These are phyloP conservation scores for Amblyopsis rosae DNA, from an alignment of 2,113 vertebrate species.

Conservation along the genomic window DNA sequence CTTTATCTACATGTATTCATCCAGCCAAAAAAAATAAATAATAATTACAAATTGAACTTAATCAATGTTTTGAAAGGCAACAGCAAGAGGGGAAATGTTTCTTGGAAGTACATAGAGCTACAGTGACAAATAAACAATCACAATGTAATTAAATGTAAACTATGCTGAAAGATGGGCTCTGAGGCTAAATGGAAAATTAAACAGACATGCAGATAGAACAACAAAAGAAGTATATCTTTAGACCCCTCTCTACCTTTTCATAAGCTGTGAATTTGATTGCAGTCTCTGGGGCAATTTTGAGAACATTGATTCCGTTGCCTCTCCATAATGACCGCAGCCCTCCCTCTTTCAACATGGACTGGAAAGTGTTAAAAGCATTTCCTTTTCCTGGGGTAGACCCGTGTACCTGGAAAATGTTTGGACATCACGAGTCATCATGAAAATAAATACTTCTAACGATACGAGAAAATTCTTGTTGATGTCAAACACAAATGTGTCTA, in stretches of 20 bases:
- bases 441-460: background rate
- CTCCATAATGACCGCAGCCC: constrained; percentile 82
- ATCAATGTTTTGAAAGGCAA: background rate
- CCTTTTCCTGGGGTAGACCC: constrained; percentile 71
- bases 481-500: background rate
- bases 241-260: constrained; percentile 74
- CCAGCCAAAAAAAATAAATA: background rate
- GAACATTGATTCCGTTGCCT: constrained; percentile 85
- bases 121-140: background rate
- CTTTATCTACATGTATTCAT: constrained; percentile 79
- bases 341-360: constrained; percentile 81
- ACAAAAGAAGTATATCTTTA: too few species aligned
- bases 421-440: background rate
- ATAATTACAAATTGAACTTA: background rate
- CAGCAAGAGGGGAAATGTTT: background rate
- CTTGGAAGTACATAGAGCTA: too few species aligned
- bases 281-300: constrained; percentile 87
- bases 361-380: constrained; percentile 70
- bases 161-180: background rate
- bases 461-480: background rate
- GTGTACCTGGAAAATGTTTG: constrained; percentile 75
- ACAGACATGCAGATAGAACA: background rate
- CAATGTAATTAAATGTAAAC: background rate
- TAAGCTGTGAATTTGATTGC: constrained; percentile 88
- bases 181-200: background rate